phyloP scores from a whole-genome alignment of 2,888 invertebrate species.

The Chaitophorus viminalis region DNA sequence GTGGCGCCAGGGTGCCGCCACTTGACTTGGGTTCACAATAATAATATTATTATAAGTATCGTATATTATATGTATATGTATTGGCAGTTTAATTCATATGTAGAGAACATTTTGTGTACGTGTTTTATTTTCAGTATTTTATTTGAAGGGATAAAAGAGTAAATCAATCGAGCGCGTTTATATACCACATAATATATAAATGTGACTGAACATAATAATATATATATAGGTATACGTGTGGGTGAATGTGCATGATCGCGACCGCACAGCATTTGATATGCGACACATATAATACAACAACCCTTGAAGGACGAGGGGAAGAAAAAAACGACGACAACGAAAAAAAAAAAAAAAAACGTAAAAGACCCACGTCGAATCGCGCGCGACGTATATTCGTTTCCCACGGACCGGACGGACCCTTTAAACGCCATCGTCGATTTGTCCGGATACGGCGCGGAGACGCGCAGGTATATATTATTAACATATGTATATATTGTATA shows the following conservation, averaged over 20 bases:
- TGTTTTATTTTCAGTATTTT: not conserved
- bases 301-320: not conserved
- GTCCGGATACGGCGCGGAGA: not conserved
- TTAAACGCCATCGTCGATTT: not conserved
- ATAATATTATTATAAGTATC: not conserved
- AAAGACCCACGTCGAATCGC: not conserved
- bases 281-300: not conserved
- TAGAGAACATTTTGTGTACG: not conserved
- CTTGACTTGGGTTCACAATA: conserved; percentile 17
- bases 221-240: too few species aligned
- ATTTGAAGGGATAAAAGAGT: conserved; percentile 18
- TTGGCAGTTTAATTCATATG: conserved; percentile 34
- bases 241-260: not conserved
- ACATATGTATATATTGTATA: not conserved
- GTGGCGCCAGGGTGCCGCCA: conserved; percentile 54
- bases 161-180: conserved; percentile 19
- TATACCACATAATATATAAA: not conserved
- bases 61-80: not conserved
- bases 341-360: conserved; percentile 2
- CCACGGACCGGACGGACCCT: conserved; percentile 24
- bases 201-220: too few species aligned
- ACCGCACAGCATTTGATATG: conserved; percentile 11
- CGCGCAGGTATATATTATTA: not conserved
- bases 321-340: not conserved
- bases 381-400: conserved; percentile 39